Base-by-base conservation (phyloP, 2,113 vertebrate species). In the Sula dactylatra region DNA sequence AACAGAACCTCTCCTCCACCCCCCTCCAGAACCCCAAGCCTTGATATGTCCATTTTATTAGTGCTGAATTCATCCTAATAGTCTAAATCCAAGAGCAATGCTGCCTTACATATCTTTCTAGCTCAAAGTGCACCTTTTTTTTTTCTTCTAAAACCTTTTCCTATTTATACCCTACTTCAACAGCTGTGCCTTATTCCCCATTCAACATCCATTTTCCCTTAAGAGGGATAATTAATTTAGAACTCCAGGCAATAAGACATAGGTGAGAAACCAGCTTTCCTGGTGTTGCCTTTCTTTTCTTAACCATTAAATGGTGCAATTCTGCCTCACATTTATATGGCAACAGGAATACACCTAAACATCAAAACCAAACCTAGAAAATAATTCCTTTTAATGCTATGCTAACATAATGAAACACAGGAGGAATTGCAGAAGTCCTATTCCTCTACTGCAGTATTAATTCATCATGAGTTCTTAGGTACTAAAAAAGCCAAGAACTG, bases 171-270 rank as follows among this genome's bases (percentile, higher is more conserved):
- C 9, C 61, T 89, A 25, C 76, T 94, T 93, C 62, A 86, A 54
- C 94, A 96, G 78, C 85, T 95, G 87, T 88, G 58, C 62, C 54
- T 88, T 96, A 97, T 94, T 94, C 88, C 93, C 91, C 42, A 40
- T 93, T 94, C 91, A 93, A 34, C 83, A 95, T 76, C 62, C 44
- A 61, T 94, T 93, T 89, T 96, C 93, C 91, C 95, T 87, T 96
- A 95, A 95, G 97, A 95, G 89, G 54, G 70, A 95, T 95, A 95
- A 97, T 97, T 97, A 96, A 97, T 94, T 95, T 95, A 91, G 88
- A 94, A 97, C 96, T 94, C 81, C 84, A 93, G 86, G 84, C 94
- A 95, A 66, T 93, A 92, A 95, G 84, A 62, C 81, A 50, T 74
- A 87, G 78, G 91, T 91, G 73, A 89, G 78, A 89, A 95, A 82